These are phyloP conservation scores for Phyllostomus discolor DNA, from an alignment of 2,113 vertebrate species.

Conservation along the genomic window DNA sequence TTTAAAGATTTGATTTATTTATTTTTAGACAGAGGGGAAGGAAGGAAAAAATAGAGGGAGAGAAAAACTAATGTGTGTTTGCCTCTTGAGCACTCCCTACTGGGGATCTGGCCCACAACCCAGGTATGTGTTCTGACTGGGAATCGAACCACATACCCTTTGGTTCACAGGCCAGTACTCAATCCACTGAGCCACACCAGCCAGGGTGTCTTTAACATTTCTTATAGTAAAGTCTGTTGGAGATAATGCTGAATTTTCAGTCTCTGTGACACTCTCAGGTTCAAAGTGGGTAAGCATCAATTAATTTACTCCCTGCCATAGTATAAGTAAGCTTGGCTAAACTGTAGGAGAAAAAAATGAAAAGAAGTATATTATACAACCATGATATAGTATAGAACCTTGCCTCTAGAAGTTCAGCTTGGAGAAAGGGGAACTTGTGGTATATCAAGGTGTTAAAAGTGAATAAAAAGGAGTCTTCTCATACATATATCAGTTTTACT, in stretches of 20 bases:
- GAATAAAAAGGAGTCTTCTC: not conserved
- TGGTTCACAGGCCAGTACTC: too few relatives aligned
- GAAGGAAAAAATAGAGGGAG: too few relatives aligned
- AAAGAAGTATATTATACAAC: conserved; percentile 28
- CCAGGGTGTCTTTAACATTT: not conserved
- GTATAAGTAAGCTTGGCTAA: conserved; percentile 23
- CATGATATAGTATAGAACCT: conserved; percentile 26
- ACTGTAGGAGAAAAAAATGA: not conserved
- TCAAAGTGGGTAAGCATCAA: not conserved
- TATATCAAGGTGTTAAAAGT: conserved; percentile 11
- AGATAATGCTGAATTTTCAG: conserved; percentile 31
- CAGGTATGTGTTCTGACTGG: too few relatives aligned
- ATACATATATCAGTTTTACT: conserved; percentile 2
- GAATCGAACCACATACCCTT: too few relatives aligned
- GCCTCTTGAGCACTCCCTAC: too few relatives aligned
- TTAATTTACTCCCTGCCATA: not conserved
- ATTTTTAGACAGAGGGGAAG: too few relatives aligned
- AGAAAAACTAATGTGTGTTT: too few relatives aligned
- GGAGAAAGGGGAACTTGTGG: not conserved
- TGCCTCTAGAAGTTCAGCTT: not conserved
- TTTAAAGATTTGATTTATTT: too few relatives aligned
- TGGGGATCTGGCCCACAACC: too few relatives aligned
- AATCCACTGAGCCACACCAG: too few relatives aligned
- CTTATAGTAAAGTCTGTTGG: not conserved
- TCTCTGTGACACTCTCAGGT: conserved; percentile 11